A percentile compares a stretch with the other conserved stretches of the same genome.
phyloP scores from a whole-genome alignment of 2,888 invertebrate species.

The Cyclophora albipunctata region DNA sequence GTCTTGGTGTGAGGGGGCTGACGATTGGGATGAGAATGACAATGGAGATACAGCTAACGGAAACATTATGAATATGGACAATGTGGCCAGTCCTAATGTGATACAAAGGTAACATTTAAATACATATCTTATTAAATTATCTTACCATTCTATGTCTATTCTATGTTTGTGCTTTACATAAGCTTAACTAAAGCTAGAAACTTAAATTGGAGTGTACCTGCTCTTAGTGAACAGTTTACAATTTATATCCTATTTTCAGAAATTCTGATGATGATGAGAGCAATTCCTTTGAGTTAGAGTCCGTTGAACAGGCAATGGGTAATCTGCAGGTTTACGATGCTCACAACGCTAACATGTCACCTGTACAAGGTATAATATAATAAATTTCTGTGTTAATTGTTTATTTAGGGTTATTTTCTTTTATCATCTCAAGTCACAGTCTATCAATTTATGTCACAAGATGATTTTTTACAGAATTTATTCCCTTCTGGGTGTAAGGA shows the following conservation, averaged over 20 bases:
- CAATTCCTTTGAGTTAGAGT: constrained; percentile 75
- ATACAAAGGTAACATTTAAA: constrained; percentile 45
- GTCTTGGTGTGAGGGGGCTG: constrained; percentile 85
- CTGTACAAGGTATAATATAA: constrained; percentile 52
- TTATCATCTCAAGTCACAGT: too few species aligned
- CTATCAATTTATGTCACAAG: too few species aligned
- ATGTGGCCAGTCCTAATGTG: constrained; percentile 62
- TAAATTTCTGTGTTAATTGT: not conserved
- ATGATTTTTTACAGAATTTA: too few species aligned
- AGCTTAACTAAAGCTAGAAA: too few species aligned
- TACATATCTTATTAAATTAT: too few species aligned
- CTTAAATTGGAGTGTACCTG: constrained; percentile 10
- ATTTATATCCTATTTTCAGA: constrained; percentile 25
- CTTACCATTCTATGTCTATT: too few species aligned
- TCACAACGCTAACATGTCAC: constrained; percentile 68
- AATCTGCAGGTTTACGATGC: constrained; percentile 76
- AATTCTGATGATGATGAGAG: constrained; percentile 77
- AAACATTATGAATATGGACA: constrained; percentile 78
- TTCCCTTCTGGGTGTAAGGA: too few species aligned
- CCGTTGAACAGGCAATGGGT: constrained; percentile 70
- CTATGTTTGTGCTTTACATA: too few species aligned
- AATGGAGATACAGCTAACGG: constrained; percentile 82
- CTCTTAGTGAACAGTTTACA: too few species aligned
- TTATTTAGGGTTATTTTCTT: not conserved
- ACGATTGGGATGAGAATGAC: constrained; percentile 80